phyloP scores from a whole-genome alignment of 2,888 invertebrate genomes.

The Ypsolopha scabrella region DNA sequence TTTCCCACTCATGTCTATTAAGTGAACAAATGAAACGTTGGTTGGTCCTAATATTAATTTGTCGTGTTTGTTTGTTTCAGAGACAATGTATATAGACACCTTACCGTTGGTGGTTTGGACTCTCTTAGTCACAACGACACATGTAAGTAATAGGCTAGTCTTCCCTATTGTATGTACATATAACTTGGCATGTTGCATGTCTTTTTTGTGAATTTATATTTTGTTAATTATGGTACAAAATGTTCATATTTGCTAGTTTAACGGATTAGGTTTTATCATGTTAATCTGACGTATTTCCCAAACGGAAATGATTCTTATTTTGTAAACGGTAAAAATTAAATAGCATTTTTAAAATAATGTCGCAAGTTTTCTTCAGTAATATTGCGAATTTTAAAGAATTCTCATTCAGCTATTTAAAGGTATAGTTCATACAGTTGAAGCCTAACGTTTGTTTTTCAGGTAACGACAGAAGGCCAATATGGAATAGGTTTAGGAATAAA shows the following conservation, averaged over 20 bases:
- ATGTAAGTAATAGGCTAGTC: conserved; percentile 73
- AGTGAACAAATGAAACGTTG: too few species aligned
- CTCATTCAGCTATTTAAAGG: too few species aligned
- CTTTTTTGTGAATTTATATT: neutral
- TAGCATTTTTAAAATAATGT: too few species aligned
- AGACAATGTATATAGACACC: conserved; percentile 90
- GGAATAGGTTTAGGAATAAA: conserved; percentile 87
- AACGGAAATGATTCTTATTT: too few species aligned
- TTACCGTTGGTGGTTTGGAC: conserved; percentile 94
- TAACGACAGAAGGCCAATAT: conserved; percentile 82
- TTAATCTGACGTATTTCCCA: too few species aligned
- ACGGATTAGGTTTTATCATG: neutral
- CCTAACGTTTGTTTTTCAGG: conserved; percentile 52
- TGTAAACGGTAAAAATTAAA: too few species aligned
- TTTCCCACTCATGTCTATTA: too few species aligned
- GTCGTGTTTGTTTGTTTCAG: conserved; percentile 73
- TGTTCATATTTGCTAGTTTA: too few species aligned
- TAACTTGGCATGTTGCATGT: neutral
- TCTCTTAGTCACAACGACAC: conserved; percentile 83
- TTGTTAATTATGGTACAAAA: neutral
- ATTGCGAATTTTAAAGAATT: too few species aligned
- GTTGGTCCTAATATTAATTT: neutral
- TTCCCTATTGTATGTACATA: conserved; percentile 3
- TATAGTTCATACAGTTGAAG: neutral
- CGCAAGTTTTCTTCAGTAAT: too few species aligned